These are phyloP conservation scores for Isaurus tuberculatus DNA, from an alignment of 92 coral and sea anemone genomes.

Conservation along the genomic window DNA sequence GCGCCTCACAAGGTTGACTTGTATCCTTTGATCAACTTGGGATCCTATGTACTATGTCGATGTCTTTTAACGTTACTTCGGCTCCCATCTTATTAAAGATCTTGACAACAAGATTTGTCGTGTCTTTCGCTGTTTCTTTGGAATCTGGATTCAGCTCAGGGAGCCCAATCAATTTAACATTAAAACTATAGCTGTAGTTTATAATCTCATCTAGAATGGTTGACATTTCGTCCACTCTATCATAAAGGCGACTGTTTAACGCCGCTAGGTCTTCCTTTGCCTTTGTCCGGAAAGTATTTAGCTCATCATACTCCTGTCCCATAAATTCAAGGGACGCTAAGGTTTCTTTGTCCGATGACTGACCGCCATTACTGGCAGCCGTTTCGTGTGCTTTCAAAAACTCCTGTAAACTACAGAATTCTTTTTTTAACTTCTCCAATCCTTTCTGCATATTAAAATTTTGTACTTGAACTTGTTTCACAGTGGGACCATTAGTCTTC, in stretches of 20 bases:
- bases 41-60: slow-evolving; percentile 48
- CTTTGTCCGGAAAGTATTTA: background rate
- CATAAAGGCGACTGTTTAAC: background rate
- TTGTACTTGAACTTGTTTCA: background rate
- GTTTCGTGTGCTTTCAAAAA: background rate
- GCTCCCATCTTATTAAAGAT: slow-evolving; percentile 50
- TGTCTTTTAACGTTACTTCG: slow-evolving; percentile 19
- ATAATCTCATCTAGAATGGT: background rate
- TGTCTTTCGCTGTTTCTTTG: slow-evolving; percentile 42
- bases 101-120: slow-evolving; percentile 19
- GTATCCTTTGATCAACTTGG: slow-evolving; percentile 16
- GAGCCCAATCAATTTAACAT: background rate
- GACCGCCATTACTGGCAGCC: background rate
- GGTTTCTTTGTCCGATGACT: background rate
- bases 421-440: background rate
- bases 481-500: background rate
- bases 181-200: slow-evolving; percentile 3
- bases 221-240: background rate
- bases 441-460: background rate
- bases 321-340: background rate
- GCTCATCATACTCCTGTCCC: slow-evolving; percentile 6
- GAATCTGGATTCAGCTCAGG: slow-evolving; percentile 6
- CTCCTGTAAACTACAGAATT: background rate
- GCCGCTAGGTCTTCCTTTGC: background rate
- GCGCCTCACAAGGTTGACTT: slow-evolving; percentile 21